Evolutionary conservation across 2,113 vertebrate species (phyloP).

Genomic region (Rhineura floridana): DNA sequence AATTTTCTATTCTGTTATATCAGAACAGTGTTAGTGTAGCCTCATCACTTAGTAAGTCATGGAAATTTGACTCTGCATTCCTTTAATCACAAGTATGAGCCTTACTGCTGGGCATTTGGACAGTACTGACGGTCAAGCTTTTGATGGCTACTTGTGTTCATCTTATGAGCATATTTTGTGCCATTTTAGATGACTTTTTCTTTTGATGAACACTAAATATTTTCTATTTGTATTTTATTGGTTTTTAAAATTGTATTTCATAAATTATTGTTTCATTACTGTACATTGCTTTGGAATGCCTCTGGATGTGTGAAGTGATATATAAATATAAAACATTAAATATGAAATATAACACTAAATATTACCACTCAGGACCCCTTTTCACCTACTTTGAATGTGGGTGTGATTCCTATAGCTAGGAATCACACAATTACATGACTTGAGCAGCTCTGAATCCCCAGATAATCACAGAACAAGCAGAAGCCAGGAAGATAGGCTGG

Average conservation of each 20-base stretch:
- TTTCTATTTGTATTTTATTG: too few species aligned
- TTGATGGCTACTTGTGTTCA: too few species aligned
- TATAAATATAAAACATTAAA: too few species aligned
- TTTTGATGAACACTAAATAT: too few species aligned
- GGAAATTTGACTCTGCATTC: background rate
- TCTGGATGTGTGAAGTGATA: too few species aligned
- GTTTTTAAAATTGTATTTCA: too few species aligned
- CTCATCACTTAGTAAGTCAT: background rate
- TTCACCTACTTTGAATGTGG: background rate
- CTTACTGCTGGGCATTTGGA: background rate
- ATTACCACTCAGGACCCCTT: background rate
- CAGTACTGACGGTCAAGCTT: too few species aligned
- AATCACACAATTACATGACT: background rate
- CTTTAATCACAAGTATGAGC: background rate
- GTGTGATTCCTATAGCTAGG: background rate
- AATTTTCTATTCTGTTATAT: background rate
- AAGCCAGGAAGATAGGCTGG: background rate
- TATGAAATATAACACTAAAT: too few species aligned
- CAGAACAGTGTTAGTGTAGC: background rate
- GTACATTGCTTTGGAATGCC: too few species aligned
- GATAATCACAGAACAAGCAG: background rate
- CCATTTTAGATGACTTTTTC: too few species aligned
- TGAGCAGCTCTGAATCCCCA: background rate
- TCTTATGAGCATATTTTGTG: too few species aligned
- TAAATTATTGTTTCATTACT: too few species aligned